Conservation (phyloP, 2,113 vertebrate genomes). For the Brachypteracias leptosomus region DNA sequence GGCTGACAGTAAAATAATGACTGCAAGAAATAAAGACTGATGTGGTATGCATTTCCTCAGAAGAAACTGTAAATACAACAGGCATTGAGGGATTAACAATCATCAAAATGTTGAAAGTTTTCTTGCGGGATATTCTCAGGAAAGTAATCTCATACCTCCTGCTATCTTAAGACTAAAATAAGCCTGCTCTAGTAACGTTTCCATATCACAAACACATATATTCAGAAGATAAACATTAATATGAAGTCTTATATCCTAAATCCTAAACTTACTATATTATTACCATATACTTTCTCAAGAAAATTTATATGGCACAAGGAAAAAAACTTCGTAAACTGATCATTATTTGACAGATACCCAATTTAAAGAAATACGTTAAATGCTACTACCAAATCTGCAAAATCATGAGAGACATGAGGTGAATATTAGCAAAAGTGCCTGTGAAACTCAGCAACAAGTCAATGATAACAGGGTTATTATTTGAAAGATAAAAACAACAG, state of each 20-base stretch:
- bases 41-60: not conserved
- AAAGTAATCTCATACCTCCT: not conserved
- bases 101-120: not conserved
- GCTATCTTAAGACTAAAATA: not conserved
- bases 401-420: not conserved
- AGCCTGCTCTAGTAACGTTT: not conserved
- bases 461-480: not conserved
- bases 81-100: accelerated
- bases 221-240: not conserved
- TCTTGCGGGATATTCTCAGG: not conserved
- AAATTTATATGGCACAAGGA: not conserved
- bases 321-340: not conserved
- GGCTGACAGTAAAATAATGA: accelerated
- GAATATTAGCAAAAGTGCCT: not conserved
- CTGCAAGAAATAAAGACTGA: not conserved
- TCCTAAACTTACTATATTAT: not conserved
- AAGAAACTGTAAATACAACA: not conserved
- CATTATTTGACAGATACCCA: not conserved
- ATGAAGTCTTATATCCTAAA: not conserved
- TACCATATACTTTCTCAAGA: not conserved
- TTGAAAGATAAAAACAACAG: not conserved
- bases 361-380: not conserved
- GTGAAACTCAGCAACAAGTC: not conserved
- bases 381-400: not conserved
- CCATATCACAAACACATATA: not conserved